Base-by-base conservation (phyloP, 2,888 invertebrate genomes). In the Helicoverpa assulta region DNA sequence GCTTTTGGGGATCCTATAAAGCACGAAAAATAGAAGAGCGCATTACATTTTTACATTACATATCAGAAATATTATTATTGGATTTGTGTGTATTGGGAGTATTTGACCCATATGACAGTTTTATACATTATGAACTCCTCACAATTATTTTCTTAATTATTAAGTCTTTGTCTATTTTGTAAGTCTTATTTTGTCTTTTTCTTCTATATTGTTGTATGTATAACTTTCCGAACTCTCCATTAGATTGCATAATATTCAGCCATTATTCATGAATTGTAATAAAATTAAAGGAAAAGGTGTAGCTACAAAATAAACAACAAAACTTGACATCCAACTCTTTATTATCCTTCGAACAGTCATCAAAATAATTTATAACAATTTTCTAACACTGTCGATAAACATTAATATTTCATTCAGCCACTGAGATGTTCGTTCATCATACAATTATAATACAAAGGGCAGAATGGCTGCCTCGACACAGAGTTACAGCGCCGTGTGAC, bases 361-460 rank as follows among this genome's bases (percentile, higher is more conserved):
- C 96, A 96, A 96, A 96, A 96, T 96, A 96, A 96, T 96, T 96
- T 96, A 96, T 96, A 96, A 96, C 96, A 95, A 96, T 95, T 96
- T 96, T 95, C 95, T 95, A 95, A 95, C 95, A 95, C 95, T 95
- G 95, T 94, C 93, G 94, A 94, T 94, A 92, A 95, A 95, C 94
- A 95, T 95, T 92, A 92, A 94, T 93, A 92, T 90, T 91, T 90
- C 94, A 95, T 92, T 94, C 95, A 94, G 91, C 93, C 95, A 94
- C 94, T 93, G 94, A 95, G 94, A 94, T 95, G 94, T 92, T 81
- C 88, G 89, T 89, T 88, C 92, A 91, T 83, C 89, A 90, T 89
- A 92, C 92, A 91, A 86, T 91, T 88, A 84, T 83, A 83, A 83
- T 91, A 93, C 92, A 94, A 83, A 91, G 88, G 91, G 90, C 93